These are phyloP conservation scores for Aurelia aurita DNA, from an alignment of 30 jellyfish, hydroid and myxozoan genomes.

Conservation along the genomic window DNA sequence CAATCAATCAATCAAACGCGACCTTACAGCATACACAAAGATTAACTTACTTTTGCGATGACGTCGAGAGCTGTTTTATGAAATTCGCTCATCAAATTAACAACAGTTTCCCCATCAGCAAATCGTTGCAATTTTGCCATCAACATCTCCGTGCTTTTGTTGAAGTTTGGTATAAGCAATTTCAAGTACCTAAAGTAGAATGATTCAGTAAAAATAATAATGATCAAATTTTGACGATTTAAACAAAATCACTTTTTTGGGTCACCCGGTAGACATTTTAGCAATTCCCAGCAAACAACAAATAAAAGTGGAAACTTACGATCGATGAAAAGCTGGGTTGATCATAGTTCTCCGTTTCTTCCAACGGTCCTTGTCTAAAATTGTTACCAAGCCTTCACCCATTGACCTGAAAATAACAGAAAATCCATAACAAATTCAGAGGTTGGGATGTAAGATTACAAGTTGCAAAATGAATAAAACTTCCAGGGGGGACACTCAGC, in stretches of 20 bases:
- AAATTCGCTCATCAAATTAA: constrained; percentile 19
- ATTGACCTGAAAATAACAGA: constrained; percentile 4
- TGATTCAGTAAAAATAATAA: neutral
- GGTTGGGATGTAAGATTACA: too few relatives aligned
- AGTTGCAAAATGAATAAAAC: too few relatives aligned
- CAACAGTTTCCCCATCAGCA: constrained; percentile 47
- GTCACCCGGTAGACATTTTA: neutral
- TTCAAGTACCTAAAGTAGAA: constrained; percentile 19
- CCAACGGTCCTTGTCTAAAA: constrained; percentile 18
- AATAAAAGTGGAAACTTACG: constrained; percentile 1
- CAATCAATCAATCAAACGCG: too few relatives aligned
- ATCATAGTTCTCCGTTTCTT: constrained; percentile 26
- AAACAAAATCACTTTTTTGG: too few relatives aligned
- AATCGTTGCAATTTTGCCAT: constrained; percentile 8
- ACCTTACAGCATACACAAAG: neutral
- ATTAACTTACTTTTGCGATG: constrained; percentile 20
- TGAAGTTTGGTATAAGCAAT: constrained; percentile 39
- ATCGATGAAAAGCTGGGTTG: constrained; percentile 52
- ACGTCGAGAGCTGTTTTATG: constrained; percentile 30
- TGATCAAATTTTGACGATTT: neutral
- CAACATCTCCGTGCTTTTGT: constrained; percentile 21
- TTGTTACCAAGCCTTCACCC: constrained; percentile 44
- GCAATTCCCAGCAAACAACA: neutral
- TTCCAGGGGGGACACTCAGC: too few relatives aligned
- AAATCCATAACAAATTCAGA: neutral